Evolutionary conservation across 2,888 invertebrate genomes (phyloP), one percentile per base, ranked within the genome.

Genomic region (Chaitophorus viminalis): DNA sequence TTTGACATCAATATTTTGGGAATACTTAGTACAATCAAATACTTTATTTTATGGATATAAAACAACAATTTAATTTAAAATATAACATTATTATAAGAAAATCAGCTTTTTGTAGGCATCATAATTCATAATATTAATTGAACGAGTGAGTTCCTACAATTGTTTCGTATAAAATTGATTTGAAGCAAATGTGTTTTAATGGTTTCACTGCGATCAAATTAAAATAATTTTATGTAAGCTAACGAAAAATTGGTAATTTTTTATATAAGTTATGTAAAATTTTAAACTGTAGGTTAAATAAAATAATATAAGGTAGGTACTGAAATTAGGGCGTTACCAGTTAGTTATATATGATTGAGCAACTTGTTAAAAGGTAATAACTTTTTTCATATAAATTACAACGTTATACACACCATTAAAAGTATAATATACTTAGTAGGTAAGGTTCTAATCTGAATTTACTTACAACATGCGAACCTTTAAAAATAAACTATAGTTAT

Each of bases 351-450:
- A 54, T 4, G 8, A 36, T 65, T 82, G 33, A 77, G 77, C 65
- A 77, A 85, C 84, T 85, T 85, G 84, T 85, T 85, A 85, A 85
- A 85, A 85, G 84, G 84, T 85, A 77, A 68, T 85, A 85, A 68
- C 46, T 77, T 77, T 77, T 82, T 77, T 46, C 33, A 68, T 68
- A 77, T 68, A 85, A 83, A 83, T 83, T 75, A 83, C 74, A 60
- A 52, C 9, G 33, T 85, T 68, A 39, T 39, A 68, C 33, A 33
- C 33, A 21, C 68, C 46, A 76, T 77, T 76, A 77, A 84, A 68
- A 33, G 29, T 33, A 74, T 74, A 33, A 21, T 78, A 17, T 31
- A 68, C 29, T 4, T 21, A n/a, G 6, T 68, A 36, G 46, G 46
- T 36, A 52, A 77, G 46, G 46, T 85, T 83, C 46, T 85, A 77